Percentiles rank a stretch among this genome's conserved stretches.
phyloP scores from a whole-genome alignment of 2,888 invertebrate genomes.

The Diogma glabrata region DNA sequence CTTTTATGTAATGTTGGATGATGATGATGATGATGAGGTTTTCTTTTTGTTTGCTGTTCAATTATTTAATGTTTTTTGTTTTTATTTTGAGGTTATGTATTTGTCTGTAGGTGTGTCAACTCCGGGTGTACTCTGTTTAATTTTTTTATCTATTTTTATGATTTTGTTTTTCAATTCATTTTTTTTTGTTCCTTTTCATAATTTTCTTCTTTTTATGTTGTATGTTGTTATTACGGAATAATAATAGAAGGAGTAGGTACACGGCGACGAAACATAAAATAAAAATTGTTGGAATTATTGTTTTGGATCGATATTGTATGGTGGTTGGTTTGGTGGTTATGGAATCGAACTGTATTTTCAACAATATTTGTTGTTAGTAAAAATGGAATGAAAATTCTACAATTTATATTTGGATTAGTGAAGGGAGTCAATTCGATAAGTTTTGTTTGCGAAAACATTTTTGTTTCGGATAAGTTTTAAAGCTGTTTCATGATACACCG shows the following conservation, averaged over 20 bases:
- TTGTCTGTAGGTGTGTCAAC: constrained; percentile 19
- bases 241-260: constrained; percentile 4
- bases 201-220: not conserved
- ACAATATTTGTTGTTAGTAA: too few relatives aligned
- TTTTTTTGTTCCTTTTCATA: constrained; percentile 1
- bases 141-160: constrained; percentile 4
- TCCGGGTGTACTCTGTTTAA: constrained; percentile 11
- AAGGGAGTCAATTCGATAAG: too few relatives aligned
- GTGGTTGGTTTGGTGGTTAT: too few relatives aligned
- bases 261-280: constrained; percentile 7
- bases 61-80: constrained; percentile 11
- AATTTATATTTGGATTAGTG: too few relatives aligned
- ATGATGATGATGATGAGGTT: constrained; percentile 3
- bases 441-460: too few relatives aligned
- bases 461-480: too few relatives aligned
- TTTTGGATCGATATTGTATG: constrained; percentile 2
- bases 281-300: too few relatives aligned
- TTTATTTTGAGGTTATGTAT: constrained; percentile 9
- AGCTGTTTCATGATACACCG: too few relatives aligned
- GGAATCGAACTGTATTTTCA: too few relatives aligned
- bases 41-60: constrained; percentile 5
- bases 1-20: too few relatives aligned
- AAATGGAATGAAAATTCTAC: too few relatives aligned
- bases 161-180: too few relatives aligned
- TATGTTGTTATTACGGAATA: constrained; percentile 6